These are phyloP conservation scores for Drosophila putrida DNA, from an alignment of 2,888 invertebrate genomes.

Conservation along the genomic window DNA sequence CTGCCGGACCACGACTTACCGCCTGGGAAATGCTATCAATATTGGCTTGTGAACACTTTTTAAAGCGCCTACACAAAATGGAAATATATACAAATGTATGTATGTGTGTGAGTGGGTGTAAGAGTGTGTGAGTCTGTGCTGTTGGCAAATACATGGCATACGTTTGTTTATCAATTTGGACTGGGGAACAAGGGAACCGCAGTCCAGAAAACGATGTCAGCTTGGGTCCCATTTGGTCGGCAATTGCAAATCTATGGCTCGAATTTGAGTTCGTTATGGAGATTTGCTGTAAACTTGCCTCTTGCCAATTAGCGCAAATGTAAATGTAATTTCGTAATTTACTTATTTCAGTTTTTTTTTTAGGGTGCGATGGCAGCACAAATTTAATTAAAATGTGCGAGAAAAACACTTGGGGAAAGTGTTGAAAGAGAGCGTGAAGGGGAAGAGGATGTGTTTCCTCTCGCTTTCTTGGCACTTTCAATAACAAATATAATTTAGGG, in stretches of 20 bases:
- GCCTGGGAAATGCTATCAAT: conserved; percentile 71
- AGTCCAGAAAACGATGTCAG: conserved; percentile 36
- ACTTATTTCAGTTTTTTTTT: conserved; percentile 12
- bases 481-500: conserved; percentile 51
- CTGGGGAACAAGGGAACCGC: conserved; percentile 33
- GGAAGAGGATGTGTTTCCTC: not conserved
- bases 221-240: conserved; percentile 35
- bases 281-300: conserved; percentile 21
- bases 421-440: conserved; percentile 18
- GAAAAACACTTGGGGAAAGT: conserved; percentile 55
- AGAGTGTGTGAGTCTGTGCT: not conserved
- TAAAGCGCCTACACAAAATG: conserved; percentile 48
- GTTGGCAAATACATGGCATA: conserved; percentile 24
- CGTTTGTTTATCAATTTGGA: conserved; percentile 73
- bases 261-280: conserved; percentile 19
- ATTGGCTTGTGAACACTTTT: conserved; percentile 71
- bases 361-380: conserved; percentile 16
- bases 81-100: conserved; percentile 5
- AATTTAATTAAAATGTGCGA: conserved; percentile 55
- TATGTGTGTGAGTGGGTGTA: conserved; percentile 1
- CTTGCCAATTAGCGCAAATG: conserved; percentile 54
- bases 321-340: conserved; percentile 55
- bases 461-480: conserved; percentile 56
- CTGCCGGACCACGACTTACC: conserved; percentile 21
- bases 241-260: conserved; percentile 48